These are phyloP conservation scores for Dioctria linearis DNA, from an alignment of 2,888 invertebrate species.

Conservation along the genomic window DNA sequence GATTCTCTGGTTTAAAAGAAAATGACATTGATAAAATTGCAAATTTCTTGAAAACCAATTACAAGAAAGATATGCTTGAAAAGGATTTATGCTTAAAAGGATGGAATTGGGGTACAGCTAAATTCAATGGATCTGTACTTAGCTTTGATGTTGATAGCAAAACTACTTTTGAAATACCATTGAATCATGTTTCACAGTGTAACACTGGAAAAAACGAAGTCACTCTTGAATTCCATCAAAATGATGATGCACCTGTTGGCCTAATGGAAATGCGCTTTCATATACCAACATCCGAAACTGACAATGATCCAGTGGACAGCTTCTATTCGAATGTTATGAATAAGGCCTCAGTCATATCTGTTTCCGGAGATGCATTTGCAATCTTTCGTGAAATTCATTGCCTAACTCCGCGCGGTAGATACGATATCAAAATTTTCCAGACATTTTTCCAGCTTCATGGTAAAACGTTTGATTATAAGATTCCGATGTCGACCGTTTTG, in stretches of 20 bases:
- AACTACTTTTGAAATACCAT: constrained; percentile 95
- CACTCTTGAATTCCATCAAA: constrained; percentile 98
- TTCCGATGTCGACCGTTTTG: constrained; percentile 96
- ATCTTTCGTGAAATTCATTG: constrained; percentile 98
- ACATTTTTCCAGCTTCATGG: constrained; percentile 94
- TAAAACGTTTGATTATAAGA: constrained; percentile 99
- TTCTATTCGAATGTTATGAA: constrained; percentile 97
- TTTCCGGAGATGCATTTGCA: constrained; percentile 97
- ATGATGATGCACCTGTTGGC: constrained; percentile 97
- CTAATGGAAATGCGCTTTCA: constrained; percentile 98
- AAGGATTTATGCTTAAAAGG: constrained; percentile 96
- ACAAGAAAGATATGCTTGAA: constrained; percentile 88
- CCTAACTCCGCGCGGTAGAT: constrained; percentile 94
- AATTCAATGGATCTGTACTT: constrained; percentile 89
- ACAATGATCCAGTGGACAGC: constrained; percentile 94
- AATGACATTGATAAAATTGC: constrained; percentile 93
- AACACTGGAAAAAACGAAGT: constrained; percentile 98
- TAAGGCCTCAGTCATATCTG: constrained; percentile 97
- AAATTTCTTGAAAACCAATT: constrained; percentile 88
- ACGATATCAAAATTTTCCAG: constrained; percentile 93
- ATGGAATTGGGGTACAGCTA: constrained; percentile 99
- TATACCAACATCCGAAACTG: constrained; percentile 93
- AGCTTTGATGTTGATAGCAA: constrained; percentile 88
- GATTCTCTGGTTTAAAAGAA: constrained; percentile 96
- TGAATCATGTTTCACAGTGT: constrained; percentile 96